Evolutionary conservation across 2,113 vertebrate species (phyloP), one percentile per base, ranked within the genome.

Genomic region (Centrocercus urophasianus): DNA sequence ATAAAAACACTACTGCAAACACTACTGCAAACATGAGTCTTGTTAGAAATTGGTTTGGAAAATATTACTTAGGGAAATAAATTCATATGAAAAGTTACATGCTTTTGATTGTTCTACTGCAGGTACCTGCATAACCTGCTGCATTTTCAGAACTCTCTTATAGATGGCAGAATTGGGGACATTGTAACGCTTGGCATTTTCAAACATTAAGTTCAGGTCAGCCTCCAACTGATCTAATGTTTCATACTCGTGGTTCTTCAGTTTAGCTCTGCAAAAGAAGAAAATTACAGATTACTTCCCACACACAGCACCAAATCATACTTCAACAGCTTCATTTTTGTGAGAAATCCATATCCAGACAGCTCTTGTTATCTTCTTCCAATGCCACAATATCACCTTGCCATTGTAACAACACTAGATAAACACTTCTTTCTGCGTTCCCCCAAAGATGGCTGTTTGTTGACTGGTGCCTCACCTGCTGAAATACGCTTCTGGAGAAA

Each of bases 141-240:
- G 99, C 92, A 99, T 97, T 96, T 99, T 99, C 72, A 99, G 96
- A 10, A 99, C 99, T 43, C 99, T 98, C 63, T 99, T 99, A 96
- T 99, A 99, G 98, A 99, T 99, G 89, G 99, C 98, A 69, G 99
- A 99, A 96, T 99, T 99, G 77, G 99, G 99, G 93, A 99, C 98
- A 36, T 99, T 99, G 96, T 99, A 99, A 79, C 99, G 99, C 86
- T 99, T 99, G 86, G 99, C 99, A 86, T 99, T 99, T 98, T 99
- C 99, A 97, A 99, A 99, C 99, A 99, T 99, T 96, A 98, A 92
- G 75, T 98, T 99, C 94, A 99, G 96, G 95, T 99, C 99, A 42
- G 98, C 95, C 85, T 99, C 99, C 70, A 99, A 95, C 72, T 99
- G 99, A 97, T 99, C 99, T 76, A 99, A 97, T 40, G 97, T 99